phyloP scores from a whole-genome alignment of 2,888 invertebrate species.

The Dexiosoma caninum region DNA sequence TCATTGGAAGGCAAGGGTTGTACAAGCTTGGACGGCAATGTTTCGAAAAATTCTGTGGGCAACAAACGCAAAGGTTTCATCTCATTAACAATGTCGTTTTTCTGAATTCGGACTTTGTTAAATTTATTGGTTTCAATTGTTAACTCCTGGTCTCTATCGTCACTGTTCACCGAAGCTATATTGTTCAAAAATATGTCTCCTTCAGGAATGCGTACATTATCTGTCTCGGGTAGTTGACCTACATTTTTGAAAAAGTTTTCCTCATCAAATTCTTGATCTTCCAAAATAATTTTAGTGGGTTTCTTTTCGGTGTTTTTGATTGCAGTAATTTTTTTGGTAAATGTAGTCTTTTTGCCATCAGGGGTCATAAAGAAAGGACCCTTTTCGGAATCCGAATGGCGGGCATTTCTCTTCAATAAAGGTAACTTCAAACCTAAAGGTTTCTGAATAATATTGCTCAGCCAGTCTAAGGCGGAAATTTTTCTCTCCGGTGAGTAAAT shows the following conservation, averaged over 20 bases:
- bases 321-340: conserved; percentile 72
- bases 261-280: conserved; percentile 70
- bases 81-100: conserved; percentile 55
- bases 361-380: conserved; percentile 70
- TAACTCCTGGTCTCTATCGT: conserved; percentile 62
- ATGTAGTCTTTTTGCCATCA: conserved; percentile 66
- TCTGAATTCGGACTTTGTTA: background rate
- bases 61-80: conserved; percentile 66
- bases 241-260: conserved; percentile 73
- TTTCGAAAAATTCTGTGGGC: conserved; percentile 73
- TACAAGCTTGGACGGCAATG: conserved; percentile 63
- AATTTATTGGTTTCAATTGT: conserved; percentile 20
- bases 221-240: conserved; percentile 66
- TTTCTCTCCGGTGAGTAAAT: conserved; percentile 59
- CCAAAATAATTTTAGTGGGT: conserved; percentile 63
- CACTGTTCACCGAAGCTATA: conserved; percentile 70
- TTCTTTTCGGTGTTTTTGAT: conserved; percentile 72
- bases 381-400: conserved; percentile 66
- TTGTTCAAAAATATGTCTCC: conserved; percentile 74
- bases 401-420: conserved; percentile 65
- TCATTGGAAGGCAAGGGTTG: conserved; percentile 53
- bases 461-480: conserved; percentile 69
- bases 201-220: conserved; percentile 69
- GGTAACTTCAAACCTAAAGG: conserved; percentile 64
- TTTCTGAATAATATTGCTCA: conserved; percentile 68